phyloP scores from a whole-genome alignment of 2,888 invertebrate genomes.

The Gerris lacustris region DNA sequence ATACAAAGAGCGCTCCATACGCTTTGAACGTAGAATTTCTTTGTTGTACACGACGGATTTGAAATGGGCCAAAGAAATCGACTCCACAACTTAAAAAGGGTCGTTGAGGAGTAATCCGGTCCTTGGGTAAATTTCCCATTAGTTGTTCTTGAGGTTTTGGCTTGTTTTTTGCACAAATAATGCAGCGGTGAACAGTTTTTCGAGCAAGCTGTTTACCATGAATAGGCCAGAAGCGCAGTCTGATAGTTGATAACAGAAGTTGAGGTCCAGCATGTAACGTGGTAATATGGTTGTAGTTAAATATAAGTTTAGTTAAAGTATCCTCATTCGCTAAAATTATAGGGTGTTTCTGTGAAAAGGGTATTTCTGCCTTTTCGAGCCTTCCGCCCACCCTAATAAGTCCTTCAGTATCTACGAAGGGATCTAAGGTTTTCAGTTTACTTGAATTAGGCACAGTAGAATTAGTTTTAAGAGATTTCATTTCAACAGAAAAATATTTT shows the following conservation, averaged over 20 bases:
- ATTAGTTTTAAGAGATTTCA: neutral
- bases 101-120: neutral
- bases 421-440: conserved; percentile 6
- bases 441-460: neutral
- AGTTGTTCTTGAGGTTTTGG: conserved; percentile 13
- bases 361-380: neutral
- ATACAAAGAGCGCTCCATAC: neutral
- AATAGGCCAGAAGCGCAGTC: conserved; percentile 12
- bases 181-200: neutral
- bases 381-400: conserved; percentile 13
- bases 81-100: conserved; percentile 11
- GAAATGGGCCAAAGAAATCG: conserved; percentile 14
- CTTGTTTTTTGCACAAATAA: conserved; percentile 6
- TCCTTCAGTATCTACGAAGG: conserved; percentile 8
- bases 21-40: neutral
- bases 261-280: conserved; percentile 12
- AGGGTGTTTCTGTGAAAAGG: conserved; percentile 7
- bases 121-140: conserved; percentile 14
- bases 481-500: neutral
- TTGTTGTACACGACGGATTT: neutral
- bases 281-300: neutral
- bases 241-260: conserved; percentile 8
- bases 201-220: conserved; percentile 1
- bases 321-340: neutral
- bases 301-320: conserved; percentile 7